phyloP scores from a whole-genome alignment of 2,797 vertebrate genomes.

The Crenuchus spilurus region DNA sequence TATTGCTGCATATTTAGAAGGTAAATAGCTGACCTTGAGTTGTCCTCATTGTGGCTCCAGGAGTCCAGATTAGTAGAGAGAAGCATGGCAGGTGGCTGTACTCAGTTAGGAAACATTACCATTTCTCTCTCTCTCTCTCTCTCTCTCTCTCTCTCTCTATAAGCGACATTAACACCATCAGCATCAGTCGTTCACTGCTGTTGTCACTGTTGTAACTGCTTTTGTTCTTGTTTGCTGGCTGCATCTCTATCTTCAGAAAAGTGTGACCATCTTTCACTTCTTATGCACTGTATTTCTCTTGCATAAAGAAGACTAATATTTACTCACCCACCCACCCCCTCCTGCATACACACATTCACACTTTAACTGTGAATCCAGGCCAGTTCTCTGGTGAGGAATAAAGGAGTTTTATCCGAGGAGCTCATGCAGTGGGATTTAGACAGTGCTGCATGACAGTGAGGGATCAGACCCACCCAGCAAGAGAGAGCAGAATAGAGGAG shows the following conservation, averaged over 20 bases:
- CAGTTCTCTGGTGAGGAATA: slow-evolving; percentile 66
- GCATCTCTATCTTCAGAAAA: not conserved
- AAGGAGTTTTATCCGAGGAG: slow-evolving; percentile 65
- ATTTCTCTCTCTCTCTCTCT: not conserved
- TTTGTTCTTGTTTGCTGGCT: slow-evolving; percentile 9
- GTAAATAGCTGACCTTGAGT: slow-evolving; percentile 19
- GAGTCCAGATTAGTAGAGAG: slow-evolving; percentile 9
- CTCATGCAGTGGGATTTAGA: slow-evolving; percentile 51
- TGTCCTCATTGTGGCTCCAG: slow-evolving; percentile 13
- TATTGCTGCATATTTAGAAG: slow-evolving; percentile 28
- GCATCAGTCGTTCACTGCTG: not conserved
- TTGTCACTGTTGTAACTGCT: not conserved
- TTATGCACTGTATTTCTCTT: not conserved
- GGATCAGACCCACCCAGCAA: slow-evolving; percentile 41
- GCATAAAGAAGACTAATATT: slow-evolving; percentile 1
- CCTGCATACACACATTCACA: not conserved
- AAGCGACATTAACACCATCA: not conserved
- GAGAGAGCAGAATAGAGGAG: slow-evolving; percentile 46
- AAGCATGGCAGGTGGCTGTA: slow-evolving; percentile 24
- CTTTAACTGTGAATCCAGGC: slow-evolving; percentile 62
- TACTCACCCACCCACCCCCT: not conserved
- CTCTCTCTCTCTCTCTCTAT: not conserved
- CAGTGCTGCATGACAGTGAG: slow-evolving; percentile 52
- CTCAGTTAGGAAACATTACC: not conserved
- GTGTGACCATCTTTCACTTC: not conserved